A percentile compares a stretch with the other conserved stretches of the same genome.
Conservation (phyloP, 2,113 vertebrate genomes). For the western clawed frog (Xenopus tropicalis) region DNA sequence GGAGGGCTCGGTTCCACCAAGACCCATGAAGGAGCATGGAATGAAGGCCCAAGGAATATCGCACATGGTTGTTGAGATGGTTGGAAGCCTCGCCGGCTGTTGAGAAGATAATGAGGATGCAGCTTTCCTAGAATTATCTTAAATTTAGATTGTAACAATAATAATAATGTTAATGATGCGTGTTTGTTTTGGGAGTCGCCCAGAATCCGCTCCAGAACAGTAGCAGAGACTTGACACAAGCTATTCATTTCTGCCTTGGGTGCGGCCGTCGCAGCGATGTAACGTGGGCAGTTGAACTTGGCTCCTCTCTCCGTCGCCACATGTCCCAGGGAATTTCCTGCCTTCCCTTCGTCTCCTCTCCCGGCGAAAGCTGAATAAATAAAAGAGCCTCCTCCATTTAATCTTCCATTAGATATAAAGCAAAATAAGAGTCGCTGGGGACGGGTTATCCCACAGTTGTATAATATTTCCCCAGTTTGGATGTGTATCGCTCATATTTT, state of each 20-base stretch:
- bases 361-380: conserved; percentile 8
- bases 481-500: too few relatives aligned
- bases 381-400: not conserved
- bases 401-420: conserved; percentile 5
- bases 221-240: conserved; percentile 36
- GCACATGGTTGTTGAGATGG: too few relatives aligned
- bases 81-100: not conserved
- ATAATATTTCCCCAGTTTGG: too few relatives aligned
- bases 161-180: not conserved
- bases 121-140: not conserved
- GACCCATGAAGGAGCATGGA: too few relatives aligned
- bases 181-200: conserved; percentile 33
- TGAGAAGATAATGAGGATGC: not conserved
- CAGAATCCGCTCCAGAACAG: conserved; percentile 21
- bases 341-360: conserved; percentile 14
- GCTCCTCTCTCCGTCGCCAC: conserved; percentile 25
- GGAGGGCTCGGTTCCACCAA: too few relatives aligned
- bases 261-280: not conserved
- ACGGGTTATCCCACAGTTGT: not conserved
- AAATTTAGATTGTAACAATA: not conserved
- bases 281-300: conserved; percentile 24
- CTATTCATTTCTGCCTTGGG: conserved; percentile 28
- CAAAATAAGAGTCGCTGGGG: not conserved
- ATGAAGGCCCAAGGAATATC: too few relatives aligned
- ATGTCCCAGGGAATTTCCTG: conserved; percentile 31